A percentile compares a stretch with the other conserved stretches of the same genome.
These are phyloP conservation scores for Anguilla anguilla DNA, from an alignment of 2,797 vertebrate genomes.

Conservation along the genomic window DNA sequence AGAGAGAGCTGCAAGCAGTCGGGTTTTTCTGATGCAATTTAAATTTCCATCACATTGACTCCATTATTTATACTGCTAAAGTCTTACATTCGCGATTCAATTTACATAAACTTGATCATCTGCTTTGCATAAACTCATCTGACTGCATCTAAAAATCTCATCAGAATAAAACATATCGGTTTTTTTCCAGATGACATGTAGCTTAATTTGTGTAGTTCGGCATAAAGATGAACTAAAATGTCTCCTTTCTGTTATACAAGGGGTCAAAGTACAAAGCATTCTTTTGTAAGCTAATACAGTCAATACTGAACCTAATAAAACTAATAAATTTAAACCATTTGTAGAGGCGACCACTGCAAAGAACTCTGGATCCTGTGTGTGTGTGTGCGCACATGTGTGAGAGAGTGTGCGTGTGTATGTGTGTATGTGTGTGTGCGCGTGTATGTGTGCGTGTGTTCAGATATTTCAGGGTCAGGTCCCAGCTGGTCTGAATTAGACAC, in stretches of 20 bases:
- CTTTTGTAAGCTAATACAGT: neutral
- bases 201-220: neutral
- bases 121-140: slow-evolving; percentile 9
- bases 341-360: neutral
- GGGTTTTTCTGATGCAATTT: neutral
- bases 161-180: neutral
- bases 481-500: slow-evolving; percentile 1
- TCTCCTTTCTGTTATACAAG: neutral
- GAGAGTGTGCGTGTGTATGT: neutral
- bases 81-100: neutral
- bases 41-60: neutral
- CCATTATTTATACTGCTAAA: slow-evolving; percentile 2
- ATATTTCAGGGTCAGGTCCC: neutral
- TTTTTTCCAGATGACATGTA: neutral
- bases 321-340: neutral
- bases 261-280: neutral
- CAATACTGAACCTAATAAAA: neutral
- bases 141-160: neutral
- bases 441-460: neutral
- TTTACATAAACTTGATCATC: neutral
- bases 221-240: neutral
- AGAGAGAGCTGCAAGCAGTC: neutral
- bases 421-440: neutral
- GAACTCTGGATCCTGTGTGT: neutral
- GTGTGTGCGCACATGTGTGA: neutral